These are phyloP conservation scores for Silurus lanzhouensis DNA, from an alignment of 2,797 vertebrate species.

Conservation along the genomic window DNA sequence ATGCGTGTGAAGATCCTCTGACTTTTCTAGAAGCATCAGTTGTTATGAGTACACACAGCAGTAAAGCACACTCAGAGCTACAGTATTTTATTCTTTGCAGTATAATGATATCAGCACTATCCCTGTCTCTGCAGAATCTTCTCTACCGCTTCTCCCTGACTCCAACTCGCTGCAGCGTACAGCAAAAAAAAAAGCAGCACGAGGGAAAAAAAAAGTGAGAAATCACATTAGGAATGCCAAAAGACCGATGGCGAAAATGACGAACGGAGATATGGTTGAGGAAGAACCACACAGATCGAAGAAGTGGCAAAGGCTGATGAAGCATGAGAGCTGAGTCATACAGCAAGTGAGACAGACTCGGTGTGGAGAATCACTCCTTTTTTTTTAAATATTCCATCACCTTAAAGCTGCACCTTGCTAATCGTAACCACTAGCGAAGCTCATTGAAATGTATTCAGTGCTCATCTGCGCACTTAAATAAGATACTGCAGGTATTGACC, in stretches of 20 bases:
- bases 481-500: slow-evolving; percentile 50
- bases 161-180: neutral
- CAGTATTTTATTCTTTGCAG: neutral
- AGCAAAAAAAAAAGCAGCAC: neutral
- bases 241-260: slow-evolving; percentile 21
- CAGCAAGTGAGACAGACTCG: neutral
- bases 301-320: slow-evolving; percentile 16
- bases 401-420: slow-evolving; percentile 32
- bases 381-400: slow-evolving; percentile 33
- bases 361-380: slow-evolving; percentile 25
- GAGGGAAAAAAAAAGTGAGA: neutral
- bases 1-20: neutral
- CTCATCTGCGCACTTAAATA: slow-evolving; percentile 23
- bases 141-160: slow-evolving; percentile 26
- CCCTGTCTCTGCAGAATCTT: slow-evolving; percentile 16
- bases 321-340: slow-evolving; percentile 19
- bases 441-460: slow-evolving; percentile 27
- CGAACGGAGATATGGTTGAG: slow-evolving; percentile 23
- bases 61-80: slow-evolving; percentile 1
- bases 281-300: slow-evolving; percentile 21
- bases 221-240: slow-evolving; percentile 14
- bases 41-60: neutral
- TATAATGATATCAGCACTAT: slow-evolving; percentile 29
- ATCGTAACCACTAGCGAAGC: slow-evolving; percentile 22
- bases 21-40: neutral